Evolutionary conservation across 2,888 invertebrate species (phyloP).

Genomic region (Perithous albicinctus): DNA sequence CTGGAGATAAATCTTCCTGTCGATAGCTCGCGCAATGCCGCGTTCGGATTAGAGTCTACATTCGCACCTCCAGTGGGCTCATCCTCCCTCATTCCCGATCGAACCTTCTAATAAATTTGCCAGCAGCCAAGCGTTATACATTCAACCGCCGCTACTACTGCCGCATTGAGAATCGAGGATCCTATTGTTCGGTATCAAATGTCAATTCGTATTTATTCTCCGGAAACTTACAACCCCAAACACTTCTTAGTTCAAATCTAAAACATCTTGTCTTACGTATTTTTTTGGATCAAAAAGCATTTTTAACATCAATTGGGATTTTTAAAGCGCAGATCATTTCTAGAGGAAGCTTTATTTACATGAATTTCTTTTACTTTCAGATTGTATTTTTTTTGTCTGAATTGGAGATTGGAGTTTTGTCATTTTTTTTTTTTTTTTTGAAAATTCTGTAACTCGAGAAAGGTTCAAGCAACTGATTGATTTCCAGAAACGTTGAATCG

Average conservation of each 20-base stretch:
- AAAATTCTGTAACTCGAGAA: no score
- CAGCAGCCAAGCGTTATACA: conserved; percentile 65
- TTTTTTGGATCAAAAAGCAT: no score
- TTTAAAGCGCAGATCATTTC: no score
- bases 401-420: no score
- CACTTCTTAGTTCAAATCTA: background rate
- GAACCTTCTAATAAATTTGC: conserved; percentile 58
- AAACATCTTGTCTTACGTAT: background rate
- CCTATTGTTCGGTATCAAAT: background rate
- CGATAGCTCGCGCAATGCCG: conserved; percentile 81
- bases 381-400: no score
- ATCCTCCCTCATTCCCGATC: conserved; percentile 54
- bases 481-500: no score
- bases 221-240: conserved; percentile 25
- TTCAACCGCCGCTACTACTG: conserved; percentile 61
- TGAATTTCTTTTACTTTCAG: no score
- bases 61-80: conserved; percentile 79
- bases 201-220: background rate
- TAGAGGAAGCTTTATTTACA: no score
- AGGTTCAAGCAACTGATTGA: no score
- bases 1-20: conserved; percentile 83
- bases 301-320: no score
- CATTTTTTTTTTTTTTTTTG: no score
- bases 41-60: conserved; percentile 83
- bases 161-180: conserved; percentile 24